These are phyloP conservation scores for Malurus cyaneus DNA, from an alignment of 2,113 vertebrate species.

Conservation along the genomic window DNA sequence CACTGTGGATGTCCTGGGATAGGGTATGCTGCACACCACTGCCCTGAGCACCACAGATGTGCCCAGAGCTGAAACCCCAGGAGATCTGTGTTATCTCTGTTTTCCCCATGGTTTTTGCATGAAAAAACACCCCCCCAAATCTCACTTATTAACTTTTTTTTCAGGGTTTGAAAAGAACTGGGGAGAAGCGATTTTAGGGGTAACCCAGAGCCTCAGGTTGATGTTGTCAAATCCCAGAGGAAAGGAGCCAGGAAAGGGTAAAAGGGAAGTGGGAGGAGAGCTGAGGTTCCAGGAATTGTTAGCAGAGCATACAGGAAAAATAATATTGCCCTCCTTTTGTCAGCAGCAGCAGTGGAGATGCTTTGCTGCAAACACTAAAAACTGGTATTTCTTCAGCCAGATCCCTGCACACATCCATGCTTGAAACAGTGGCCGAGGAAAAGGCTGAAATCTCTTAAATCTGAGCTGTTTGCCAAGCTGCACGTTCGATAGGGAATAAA, in stretches of 20 bases:
- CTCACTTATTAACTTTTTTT: not conserved
- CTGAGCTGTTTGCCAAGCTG: not conserved
- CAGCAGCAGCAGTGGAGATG: not conserved
- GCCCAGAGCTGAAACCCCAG: not conserved
- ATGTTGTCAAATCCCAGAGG: not conserved
- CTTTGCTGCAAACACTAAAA: not conserved
- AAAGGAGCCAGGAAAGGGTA: constrained; percentile 38
- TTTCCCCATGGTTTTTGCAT: not conserved
- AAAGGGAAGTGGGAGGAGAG: constrained; percentile 45
- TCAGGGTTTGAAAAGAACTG: not conserved
- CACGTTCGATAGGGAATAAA: not conserved
- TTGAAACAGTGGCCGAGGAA: not conserved
- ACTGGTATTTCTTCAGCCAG: rapidly evolving
- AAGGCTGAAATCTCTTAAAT: not conserved
- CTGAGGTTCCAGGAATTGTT: constrained; percentile 55
- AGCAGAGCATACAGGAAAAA: constrained; percentile 28
- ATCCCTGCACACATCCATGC: rapidly evolving
- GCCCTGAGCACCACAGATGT: not conserved
- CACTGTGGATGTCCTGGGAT: not conserved
- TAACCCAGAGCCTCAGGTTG: not conserved
- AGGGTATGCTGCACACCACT: rapidly evolving
- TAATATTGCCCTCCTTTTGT: not conserved
- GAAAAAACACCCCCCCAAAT: not conserved
- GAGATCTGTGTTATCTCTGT: not conserved
- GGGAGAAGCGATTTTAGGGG: not conserved